phyloP scores from a whole-genome alignment of 2,797 vertebrate species.

The Ctenopoma multispine region DNA sequence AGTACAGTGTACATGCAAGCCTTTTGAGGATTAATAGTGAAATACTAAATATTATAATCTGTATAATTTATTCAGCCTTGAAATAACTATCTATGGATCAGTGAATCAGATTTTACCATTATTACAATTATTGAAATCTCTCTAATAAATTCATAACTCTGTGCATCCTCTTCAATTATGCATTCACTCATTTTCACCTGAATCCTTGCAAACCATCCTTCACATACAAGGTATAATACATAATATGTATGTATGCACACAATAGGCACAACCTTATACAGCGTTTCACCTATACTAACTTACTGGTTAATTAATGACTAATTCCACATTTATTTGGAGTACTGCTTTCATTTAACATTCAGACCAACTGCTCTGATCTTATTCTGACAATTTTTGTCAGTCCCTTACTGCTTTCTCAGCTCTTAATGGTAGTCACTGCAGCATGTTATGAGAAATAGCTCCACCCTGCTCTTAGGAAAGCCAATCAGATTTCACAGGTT shows the following conservation, averaged over 20 bases:
- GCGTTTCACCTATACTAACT: constrained; percentile 8
- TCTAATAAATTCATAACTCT: constrained; percentile 34
- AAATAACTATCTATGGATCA: constrained; percentile 21
- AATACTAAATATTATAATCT: not conserved
- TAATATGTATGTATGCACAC: constrained; percentile 5
- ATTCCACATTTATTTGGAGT: constrained; percentile 4
- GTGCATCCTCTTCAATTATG: constrained; percentile 39
- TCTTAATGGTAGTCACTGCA: constrained; percentile 78
- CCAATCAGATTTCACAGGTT: constrained; percentile 74
- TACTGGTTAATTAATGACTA: not conserved
- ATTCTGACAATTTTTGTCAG: constrained; percentile 62
- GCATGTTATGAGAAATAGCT: constrained; percentile 75
- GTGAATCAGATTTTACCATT: constrained; percentile 6
- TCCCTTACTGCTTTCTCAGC: constrained; percentile 68
- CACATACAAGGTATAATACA: constrained; percentile 9
- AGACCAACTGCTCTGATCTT: constrained; percentile 51
- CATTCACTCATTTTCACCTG: constrained; percentile 41
- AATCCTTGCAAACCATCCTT: constrained; percentile 42
- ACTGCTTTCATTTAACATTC: constrained; percentile 46
- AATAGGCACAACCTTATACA: not conserved
- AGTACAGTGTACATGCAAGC: not conserved
- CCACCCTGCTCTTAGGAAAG: constrained; percentile 75
- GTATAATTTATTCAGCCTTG: constrained; percentile 20
- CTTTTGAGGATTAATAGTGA: not conserved
- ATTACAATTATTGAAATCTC: constrained; percentile 26